phyloP scores from a whole-genome alignment of 2,888 invertebrate genomes.

The Drosophila antonietae region DNA sequence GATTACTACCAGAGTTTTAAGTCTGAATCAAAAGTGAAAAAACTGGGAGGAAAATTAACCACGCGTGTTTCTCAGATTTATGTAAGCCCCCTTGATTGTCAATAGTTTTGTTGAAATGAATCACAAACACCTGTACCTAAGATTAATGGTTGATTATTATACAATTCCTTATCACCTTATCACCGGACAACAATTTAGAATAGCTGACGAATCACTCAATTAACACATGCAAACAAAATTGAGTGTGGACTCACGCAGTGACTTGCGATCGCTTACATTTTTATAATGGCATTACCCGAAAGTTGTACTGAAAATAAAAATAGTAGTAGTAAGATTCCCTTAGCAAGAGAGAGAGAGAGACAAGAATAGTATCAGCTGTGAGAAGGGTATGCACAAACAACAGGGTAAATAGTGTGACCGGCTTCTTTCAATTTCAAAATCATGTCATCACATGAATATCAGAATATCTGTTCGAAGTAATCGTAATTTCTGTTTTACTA shows the following conservation, averaged over 20 bases:
- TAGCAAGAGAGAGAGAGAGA: neutral
- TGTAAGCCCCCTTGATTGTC: constrained; percentile 29
- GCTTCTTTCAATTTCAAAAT: neutral
- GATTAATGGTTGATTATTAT: constrained; percentile 57
- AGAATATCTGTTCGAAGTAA: neutral
- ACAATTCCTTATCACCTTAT: constrained; percentile 67
- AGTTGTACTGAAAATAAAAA: neutral
- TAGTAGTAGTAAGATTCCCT: too few relatives aligned
- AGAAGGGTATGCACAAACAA: neutral
- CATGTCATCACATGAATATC: neutral
- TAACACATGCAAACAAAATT: constrained; percentile 14
- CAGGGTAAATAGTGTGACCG: constrained; percentile 2
- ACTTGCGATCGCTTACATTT: neutral
- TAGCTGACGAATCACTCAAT: constrained; percentile 33
- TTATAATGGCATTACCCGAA: neutral
- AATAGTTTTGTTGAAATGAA: constrained; percentile 43
- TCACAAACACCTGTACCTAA: constrained; percentile 44
- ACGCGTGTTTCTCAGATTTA: constrained; percentile 35
- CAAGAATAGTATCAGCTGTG: neutral
- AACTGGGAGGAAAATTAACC: neutral
- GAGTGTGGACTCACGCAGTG: neutral
- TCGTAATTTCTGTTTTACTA: neutral
- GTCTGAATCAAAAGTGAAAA: neutral
- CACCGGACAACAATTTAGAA: constrained; percentile 32
- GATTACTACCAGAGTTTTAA: neutral